A percentile compares a stretch with the other conserved stretches of the same genome.
phyloP scores from a whole-genome alignment of 2,888 invertebrate species.

The Brachyptera risi region DNA sequence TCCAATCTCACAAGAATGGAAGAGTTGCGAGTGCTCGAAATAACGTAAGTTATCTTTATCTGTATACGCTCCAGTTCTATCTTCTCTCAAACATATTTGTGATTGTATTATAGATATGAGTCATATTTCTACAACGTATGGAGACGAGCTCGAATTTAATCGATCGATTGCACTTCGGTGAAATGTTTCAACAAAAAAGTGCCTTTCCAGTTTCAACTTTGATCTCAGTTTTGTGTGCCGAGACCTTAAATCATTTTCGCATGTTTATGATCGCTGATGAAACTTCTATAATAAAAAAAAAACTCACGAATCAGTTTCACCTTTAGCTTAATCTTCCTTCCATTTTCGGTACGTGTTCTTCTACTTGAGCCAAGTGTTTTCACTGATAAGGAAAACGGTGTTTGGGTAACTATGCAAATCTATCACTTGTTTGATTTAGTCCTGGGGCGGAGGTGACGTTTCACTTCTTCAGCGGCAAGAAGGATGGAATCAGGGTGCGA shows the following conservation, averaged over 20 bases:
- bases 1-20: slow-evolving; percentile 61
- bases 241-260: too few relatives aligned
- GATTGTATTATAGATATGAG: slow-evolving; percentile 7
- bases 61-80: slow-evolving; percentile 2
- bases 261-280: too few relatives aligned
- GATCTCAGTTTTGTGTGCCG: too few relatives aligned
- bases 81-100: slow-evolving; percentile 9
- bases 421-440: slow-evolving; percentile 29
- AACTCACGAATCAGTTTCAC: not conserved
- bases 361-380: too few relatives aligned
- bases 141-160: too few relatives aligned
- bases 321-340: not conserved
- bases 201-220: too few relatives aligned
- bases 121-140: not conserved
- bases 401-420: not conserved
- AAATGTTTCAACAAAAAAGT: not conserved
- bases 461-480: slow-evolving; percentile 49
- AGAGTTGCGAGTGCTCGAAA: slow-evolving; percentile 63
- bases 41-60: slow-evolving; percentile 59
- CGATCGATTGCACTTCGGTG: not conserved
- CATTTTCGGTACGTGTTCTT: not conserved
- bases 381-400: too few relatives aligned
- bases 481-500: slow-evolving; percentile 51
- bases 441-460: slow-evolving; percentile 43
- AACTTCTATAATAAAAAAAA: too few relatives aligned